Percentiles rank a stretch among this genome's conserved stretches.
Evolutionary conservation across 2,888 invertebrate species (phyloP).

Genomic region (Caenorhabditis uteleia): DNA sequence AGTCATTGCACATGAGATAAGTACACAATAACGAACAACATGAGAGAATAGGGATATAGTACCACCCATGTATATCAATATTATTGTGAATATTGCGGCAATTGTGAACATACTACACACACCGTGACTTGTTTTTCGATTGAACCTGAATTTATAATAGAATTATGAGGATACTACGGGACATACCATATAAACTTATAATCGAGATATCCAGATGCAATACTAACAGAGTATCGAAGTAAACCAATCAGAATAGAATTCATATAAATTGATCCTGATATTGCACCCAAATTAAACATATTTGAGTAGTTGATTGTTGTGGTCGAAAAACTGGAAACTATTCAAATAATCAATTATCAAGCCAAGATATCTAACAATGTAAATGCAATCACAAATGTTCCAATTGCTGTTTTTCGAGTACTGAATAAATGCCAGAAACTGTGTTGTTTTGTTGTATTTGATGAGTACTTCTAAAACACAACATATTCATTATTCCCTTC

Average conservation of each 20-base stretch:
- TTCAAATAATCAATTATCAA: neutral
- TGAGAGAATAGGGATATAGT: constrained; percentile 4
- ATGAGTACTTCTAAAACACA: neutral
- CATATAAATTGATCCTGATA: constrained; percentile 38
- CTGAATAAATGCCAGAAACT: constrained; percentile 25
- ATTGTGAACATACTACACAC: constrained; percentile 23
- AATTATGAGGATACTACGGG: neutral
- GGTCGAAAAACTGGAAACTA: constrained; percentile 24
- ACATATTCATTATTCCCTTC: constrained; percentile 3
- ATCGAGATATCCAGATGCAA: constrained; percentile 29
- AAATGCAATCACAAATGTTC: constrained; percentile 35
- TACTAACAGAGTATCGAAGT: constrained; percentile 33
- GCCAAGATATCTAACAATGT: constrained; percentile 14
- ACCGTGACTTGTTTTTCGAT: constrained; percentile 27
- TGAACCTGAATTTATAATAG: constrained; percentile 9
- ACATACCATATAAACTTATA: constrained; percentile 24
- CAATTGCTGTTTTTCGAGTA: constrained; percentile 21
- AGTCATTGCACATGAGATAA: constrained; percentile 36
- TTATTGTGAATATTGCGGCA: constrained; percentile 11
- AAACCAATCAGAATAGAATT: constrained; percentile 39
- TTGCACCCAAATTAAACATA: constrained; percentile 39
- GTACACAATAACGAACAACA: constrained; percentile 18
- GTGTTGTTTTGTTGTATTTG: constrained; percentile 18
- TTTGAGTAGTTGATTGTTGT: constrained; percentile 33
- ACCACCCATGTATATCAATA: constrained; percentile 13